Base-by-base conservation (phyloP, 2,113 vertebrate species). In the Marcusenius ussheri region DNA sequence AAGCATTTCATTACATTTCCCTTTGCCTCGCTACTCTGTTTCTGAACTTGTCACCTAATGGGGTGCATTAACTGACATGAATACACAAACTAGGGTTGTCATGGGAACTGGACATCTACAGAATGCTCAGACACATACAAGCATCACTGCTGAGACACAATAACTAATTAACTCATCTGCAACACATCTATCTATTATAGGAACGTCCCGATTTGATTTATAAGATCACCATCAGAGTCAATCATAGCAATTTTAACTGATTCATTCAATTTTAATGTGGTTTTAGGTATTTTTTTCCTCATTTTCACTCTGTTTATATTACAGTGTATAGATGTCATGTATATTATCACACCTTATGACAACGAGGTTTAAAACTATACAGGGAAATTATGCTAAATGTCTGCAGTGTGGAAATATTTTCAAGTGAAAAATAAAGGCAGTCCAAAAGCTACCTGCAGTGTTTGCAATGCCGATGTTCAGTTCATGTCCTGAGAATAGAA, bases 81-180 rank as follows among this genome's bases (percentile, higher is more conserved):
- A 88, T 91, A 88, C 77, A 45, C 47, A 21, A 77, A 83, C 87
- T 62, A 7, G 83, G 27, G 89, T 91, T 89, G 89, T 91, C 89
- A 89, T 91, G 88, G 88, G 87, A 91, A 90, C 87, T 42, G 56
- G 45, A 90, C 90, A 84, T 58, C 87, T 45, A 51, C 17, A 17
- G 80, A 35, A 66, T 62, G 53, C 89, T 90, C 39, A 88, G 35
- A 50, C 35, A 83, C 89, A 31, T 21, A 46, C 15, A 15, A 80
- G n/a, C 62, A 17, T 35, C 49, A 56, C 39, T 66, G 51, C 17
- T 42, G 56, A 62, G 19, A 21, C 24, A 17, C 39, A 87, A 56
- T n/a, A 53, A 42, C 21, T 66, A 46, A 88, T 58, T 24, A 39
- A 62, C 53, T 42, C 49, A 2, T 21, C 49, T 53, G 49, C 49